phyloP scores from a whole-genome alignment of 1,140 invertebrate species.

The Marisa cornuarietis region DNA sequence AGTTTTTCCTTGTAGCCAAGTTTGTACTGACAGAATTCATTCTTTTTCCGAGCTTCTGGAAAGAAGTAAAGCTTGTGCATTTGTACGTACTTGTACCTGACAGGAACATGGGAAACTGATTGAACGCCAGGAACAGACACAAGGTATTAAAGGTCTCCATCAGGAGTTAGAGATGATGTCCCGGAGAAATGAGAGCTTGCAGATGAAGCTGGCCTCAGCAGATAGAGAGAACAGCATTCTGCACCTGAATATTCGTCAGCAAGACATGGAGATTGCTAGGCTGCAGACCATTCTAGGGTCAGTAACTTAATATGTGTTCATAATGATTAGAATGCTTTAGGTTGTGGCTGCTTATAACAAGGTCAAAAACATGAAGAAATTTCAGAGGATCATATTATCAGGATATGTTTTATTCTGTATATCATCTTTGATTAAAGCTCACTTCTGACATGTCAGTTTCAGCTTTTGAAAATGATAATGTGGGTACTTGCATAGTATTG shows the following conservation, averaged over 20 bases:
- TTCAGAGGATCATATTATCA: too few species aligned
- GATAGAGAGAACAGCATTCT: constrained; percentile 54
- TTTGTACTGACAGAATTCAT: background rate
- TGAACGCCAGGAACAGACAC: constrained; percentile 44
- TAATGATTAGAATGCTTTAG: too few species aligned
- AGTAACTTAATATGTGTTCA: background rate
- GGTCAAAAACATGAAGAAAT: too few species aligned
- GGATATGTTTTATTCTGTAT: too few species aligned
- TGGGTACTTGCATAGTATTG: too few species aligned
- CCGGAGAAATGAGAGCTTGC: constrained; percentile 39
- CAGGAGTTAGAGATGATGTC: constrained; percentile 47
- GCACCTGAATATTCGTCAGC: constrained; percentile 43
- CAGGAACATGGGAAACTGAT: constrained; percentile 54
- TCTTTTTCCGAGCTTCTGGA: background rate
- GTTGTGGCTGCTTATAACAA: too few species aligned
- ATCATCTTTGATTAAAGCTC: too few species aligned
- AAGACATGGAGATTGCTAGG: constrained; percentile 47
- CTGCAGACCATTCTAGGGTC: constrained; percentile 40
- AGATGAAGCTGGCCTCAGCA: constrained; percentile 42
- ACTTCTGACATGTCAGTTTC: too few species aligned
- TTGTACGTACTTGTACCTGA: background rate
- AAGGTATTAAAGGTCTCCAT: constrained; percentile 42
- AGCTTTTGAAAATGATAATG: too few species aligned
- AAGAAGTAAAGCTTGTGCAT: background rate
- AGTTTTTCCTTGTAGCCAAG: background rate